Percentiles rank a stretch among this genome's conserved stretches.
phyloP scores from a whole-genome alignment of 2,797 vertebrate genomes.

The Geotria australis region DNA sequence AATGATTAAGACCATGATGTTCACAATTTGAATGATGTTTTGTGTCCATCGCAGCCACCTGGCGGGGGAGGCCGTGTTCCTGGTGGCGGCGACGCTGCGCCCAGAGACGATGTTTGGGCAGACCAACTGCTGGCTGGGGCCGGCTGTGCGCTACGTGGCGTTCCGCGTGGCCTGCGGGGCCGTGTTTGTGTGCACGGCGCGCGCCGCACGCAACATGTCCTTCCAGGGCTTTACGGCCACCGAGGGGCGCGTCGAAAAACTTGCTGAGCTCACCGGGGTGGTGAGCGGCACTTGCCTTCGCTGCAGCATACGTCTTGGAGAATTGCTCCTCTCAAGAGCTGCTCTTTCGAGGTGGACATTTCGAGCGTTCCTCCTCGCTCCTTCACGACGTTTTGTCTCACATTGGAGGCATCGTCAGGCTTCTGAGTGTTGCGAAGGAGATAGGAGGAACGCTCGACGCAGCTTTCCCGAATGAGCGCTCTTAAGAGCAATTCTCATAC shows the following conservation, averaged over 20 bases:
- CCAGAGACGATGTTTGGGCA: constrained; percentile 97
- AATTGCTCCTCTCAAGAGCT: too few relatives aligned
- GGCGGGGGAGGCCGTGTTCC: constrained; percentile 49
- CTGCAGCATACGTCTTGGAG: too few relatives aligned
- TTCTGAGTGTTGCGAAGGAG: too few relatives aligned
- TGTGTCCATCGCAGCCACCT: constrained; percentile 19
- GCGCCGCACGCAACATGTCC: constrained; percentile 78
- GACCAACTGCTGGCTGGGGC: constrained; percentile 86
- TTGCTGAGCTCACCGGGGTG: constrained; percentile 77
- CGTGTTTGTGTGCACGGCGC: constrained; percentile 46
- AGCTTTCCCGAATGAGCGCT: too few relatives aligned
- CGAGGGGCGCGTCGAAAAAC: constrained; percentile 42
- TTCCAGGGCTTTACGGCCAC: constrained; percentile 71
- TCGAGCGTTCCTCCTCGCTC: too few relatives aligned
- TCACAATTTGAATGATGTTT: not conserved
- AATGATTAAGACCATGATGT: not conserved
- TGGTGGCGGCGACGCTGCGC: constrained; percentile 76
- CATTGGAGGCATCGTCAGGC: too few relatives aligned
- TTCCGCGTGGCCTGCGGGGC: constrained; percentile 33
- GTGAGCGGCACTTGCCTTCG: constrained; percentile 11
- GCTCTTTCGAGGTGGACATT: too few relatives aligned
- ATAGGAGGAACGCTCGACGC: too few relatives aligned
- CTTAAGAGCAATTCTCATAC: too few relatives aligned
- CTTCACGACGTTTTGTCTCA: too few relatives aligned
- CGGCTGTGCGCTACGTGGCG: constrained; percentile 72